A percentile compares a stretch with the other conserved stretches of the same genome.
phyloP scores from a whole-genome alignment of 2,888 invertebrate genomes.

The Steinernema carpocapsae region DNA sequence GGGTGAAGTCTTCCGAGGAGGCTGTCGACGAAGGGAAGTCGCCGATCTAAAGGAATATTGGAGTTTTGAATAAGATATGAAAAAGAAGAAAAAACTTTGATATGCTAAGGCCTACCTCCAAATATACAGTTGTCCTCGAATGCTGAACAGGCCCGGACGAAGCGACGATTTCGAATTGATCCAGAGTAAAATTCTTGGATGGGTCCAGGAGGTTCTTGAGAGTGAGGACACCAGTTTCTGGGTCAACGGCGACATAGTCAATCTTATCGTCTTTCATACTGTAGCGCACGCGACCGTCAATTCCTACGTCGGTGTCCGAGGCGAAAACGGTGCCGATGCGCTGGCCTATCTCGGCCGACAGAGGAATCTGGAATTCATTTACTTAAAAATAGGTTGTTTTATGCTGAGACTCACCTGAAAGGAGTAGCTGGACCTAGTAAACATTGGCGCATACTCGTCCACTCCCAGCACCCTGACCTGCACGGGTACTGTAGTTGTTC shows the following conservation, averaged over 20 bases:
- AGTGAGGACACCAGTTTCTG: conserved; percentile 51
- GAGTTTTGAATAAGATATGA: too few relatives aligned
- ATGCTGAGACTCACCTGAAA: conserved; percentile 72
- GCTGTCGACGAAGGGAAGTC: conserved; percentile 18
- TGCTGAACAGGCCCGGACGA: conserved; percentile 50
- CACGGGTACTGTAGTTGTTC: conserved; percentile 55
- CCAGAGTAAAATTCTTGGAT: conserved; percentile 50
- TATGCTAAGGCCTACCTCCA: too few relatives aligned
- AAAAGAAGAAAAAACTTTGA: too few relatives aligned
- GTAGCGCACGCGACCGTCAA: conserved; percentile 88
- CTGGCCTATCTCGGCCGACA: conserved; percentile 75
- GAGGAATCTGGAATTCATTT: conserved; percentile 42
- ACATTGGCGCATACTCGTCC: conserved; percentile 93
- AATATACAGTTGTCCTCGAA: conserved; percentile 49
- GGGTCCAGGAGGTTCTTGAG: conserved; percentile 43
- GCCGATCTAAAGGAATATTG: too few relatives aligned
- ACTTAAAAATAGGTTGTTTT: background rate
- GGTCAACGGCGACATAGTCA: conserved; percentile 48
- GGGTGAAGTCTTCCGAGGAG: background rate
- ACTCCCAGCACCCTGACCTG: conserved; percentile 76
- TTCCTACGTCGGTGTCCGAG: conserved; percentile 87
- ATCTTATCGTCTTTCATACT: conserved; percentile 75
- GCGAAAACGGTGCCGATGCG: conserved; percentile 85
- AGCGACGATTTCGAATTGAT: conserved; percentile 56
- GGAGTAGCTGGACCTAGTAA: conserved; percentile 84